phyloP scores from a whole-genome alignment of 2,113 vertebrate genomes.

The Entosphenus tridentatus region DNA sequence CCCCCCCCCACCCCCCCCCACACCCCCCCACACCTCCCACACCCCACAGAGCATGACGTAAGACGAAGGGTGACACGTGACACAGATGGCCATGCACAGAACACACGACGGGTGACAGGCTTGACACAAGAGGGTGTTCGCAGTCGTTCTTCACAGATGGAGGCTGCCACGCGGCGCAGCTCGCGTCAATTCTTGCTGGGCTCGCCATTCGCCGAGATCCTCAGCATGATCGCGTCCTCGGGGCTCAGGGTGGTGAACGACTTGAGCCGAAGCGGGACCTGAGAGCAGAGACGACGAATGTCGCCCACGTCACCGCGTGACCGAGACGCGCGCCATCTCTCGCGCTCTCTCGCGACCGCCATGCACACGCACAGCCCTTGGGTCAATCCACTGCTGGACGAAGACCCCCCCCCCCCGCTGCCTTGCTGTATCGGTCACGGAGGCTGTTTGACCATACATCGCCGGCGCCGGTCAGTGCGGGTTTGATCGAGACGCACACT shows the following conservation, averaged over 20 bases:
- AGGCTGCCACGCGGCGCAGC: too few species aligned
- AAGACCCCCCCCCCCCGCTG: constrained; percentile 10
- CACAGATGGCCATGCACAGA: too few species aligned
- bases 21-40: too few species aligned
- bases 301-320: constrained; percentile 8
- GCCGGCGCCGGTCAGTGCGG: not conserved
- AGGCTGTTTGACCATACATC: not conserved
- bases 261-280: constrained; percentile 65
- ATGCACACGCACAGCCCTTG: constrained; percentile 9
- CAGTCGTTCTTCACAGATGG: too few species aligned
- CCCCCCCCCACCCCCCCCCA: too few species aligned
- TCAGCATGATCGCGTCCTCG: constrained; percentile 47
- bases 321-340: constrained; percentile 9
- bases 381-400: constrained; percentile 13
- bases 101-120: too few species aligned
- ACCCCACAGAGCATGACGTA: too few species aligned
- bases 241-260: constrained; percentile 47
- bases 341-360: constrained; percentile 12
- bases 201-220: constrained; percentile 16
- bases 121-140: too few species aligned
- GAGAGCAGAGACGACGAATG: constrained; percentile 12
- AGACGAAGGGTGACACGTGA: too few species aligned
- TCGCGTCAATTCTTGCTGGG: too few species aligned
- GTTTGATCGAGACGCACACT: too few species aligned
- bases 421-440: constrained; percentile 5